These are phyloP conservation scores for Coturnix japonica DNA, from an alignment of 2,113 vertebrate species.

Conservation along the genomic window DNA sequence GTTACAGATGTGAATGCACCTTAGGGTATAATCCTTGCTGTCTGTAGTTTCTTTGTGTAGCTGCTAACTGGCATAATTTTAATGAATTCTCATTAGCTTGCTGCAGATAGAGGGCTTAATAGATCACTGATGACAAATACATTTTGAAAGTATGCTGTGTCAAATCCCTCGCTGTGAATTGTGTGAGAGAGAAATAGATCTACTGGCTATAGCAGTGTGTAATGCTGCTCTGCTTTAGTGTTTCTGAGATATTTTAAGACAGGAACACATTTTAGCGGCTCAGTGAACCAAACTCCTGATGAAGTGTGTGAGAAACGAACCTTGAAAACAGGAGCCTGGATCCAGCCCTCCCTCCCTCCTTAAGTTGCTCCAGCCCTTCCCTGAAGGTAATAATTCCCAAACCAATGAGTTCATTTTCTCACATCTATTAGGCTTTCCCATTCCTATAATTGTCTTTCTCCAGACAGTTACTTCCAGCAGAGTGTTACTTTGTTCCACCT, in stretches of 20 bases:
- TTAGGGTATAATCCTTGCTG: conserved; percentile 8
- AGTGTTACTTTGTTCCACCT: neutral
- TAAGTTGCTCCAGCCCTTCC: neutral
- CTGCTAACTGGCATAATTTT: neutral
- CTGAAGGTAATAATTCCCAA: neutral
- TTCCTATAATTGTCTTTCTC: neutral
- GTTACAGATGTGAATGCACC: neutral
- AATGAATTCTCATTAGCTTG: conserved; percentile 17
- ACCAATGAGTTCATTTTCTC: neutral
- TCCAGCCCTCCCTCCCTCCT: neutral
- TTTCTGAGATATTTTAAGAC: neutral
- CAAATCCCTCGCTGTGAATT: neutral
- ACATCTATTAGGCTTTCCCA: neutral
- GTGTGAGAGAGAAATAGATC: neutral
- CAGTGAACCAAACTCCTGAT: neutral
- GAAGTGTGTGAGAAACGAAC: neutral
- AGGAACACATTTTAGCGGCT: neutral
- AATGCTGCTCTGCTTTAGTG: neutral
- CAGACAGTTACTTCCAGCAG: neutral
- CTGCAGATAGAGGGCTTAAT: neutral
- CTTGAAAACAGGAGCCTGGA: neutral
- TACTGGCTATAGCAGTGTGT: neutral
- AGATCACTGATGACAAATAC: conserved; percentile 25
- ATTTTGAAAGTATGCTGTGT: neutral
- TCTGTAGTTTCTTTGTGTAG: neutral